phyloP scores from a whole-genome alignment of 92 coral and sea anemone genomes.

The Parazoanthus swiftii region DNA sequence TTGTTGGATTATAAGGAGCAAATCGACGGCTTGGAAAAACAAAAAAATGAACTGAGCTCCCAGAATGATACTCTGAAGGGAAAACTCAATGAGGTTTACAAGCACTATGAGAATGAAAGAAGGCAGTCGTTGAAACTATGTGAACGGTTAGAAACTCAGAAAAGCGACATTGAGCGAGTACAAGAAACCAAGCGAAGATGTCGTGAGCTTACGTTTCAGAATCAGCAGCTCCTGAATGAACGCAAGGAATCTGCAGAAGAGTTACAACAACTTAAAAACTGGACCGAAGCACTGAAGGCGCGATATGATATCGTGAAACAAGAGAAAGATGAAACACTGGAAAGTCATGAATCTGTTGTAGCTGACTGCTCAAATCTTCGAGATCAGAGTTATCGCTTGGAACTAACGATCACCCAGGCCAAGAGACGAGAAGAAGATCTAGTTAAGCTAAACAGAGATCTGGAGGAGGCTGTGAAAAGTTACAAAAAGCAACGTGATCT shows the following conservation, averaged over 20 bases:
- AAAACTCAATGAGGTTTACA: conserved; percentile 66
- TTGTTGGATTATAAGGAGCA: conserved; percentile 86
- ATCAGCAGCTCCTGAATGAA: conserved; percentile 71
- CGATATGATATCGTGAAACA: conserved; percentile 91
- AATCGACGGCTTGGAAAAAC: conserved; percentile 67
- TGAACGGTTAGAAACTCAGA: conserved; percentile 83
- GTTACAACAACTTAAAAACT: conserved; percentile 71
- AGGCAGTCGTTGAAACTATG: conserved; percentile 85
- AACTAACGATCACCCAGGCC: conserved; percentile 64
- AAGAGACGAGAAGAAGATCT: conserved; percentile 72
- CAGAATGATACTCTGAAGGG: conserved; percentile 63
- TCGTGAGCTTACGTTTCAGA: conserved; percentile 75
- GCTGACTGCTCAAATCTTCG: conserved; percentile 82
- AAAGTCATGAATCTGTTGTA: conserved; percentile 76
- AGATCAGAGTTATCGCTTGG: conserved; percentile 75
- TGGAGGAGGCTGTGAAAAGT: conserved; percentile 68
- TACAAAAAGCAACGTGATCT: conserved; percentile 82
- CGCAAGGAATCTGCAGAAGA: conserved; percentile 73
- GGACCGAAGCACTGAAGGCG: conserved; percentile 90
- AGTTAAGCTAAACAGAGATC: conserved; percentile 68
- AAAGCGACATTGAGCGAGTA: conserved; percentile 77
- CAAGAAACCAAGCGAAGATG: conserved; percentile 78
- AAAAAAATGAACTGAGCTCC: conserved; percentile 51
- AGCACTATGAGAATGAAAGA: conserved; percentile 83
- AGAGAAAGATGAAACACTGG: conserved; percentile 81